Conservation (phyloP, 1,140 invertebrate species). For the Danaus melanippus region DNA sequence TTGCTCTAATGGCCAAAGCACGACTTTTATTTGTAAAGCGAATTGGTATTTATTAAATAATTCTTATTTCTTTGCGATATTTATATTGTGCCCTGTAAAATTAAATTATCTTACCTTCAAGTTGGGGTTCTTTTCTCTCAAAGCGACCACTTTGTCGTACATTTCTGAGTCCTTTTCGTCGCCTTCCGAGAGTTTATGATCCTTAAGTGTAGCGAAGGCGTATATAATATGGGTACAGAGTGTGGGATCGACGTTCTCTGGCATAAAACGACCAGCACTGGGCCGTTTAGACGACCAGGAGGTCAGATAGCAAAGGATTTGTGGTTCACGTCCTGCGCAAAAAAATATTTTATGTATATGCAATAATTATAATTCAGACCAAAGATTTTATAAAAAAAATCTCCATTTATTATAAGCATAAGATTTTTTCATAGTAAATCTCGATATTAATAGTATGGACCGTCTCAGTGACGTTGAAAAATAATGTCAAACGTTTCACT, state of each 20-base stretch:
- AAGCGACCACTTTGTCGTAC: conserved; percentile 85
- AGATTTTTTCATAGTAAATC: no score
- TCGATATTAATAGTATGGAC: no score
- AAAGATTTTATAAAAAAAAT: no score
- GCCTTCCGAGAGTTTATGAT: conserved; percentile 83
- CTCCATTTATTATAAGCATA: no score
- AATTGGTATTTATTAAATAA: no score
- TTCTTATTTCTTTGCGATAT: no score
- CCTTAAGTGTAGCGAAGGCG: conserved; percentile 91
- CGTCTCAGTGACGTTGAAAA: no score
- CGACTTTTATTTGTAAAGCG: no score
- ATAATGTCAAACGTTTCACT: no score
- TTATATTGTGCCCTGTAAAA: not conserved
- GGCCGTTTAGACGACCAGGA: conserved; percentile 94
- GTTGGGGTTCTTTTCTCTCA: conserved; percentile 92
- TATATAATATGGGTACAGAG: conserved; percentile 95
- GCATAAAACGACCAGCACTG: conserved; percentile 87
- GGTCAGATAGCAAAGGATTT: conserved; percentile 94
- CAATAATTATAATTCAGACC: not conserved
- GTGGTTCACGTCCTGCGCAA: conserved; percentile 80
- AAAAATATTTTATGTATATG: conserved; percentile 1
- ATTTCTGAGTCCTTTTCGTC: conserved; percentile 87
- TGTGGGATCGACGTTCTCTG: conserved; percentile 88
- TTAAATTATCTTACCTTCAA: conserved; percentile 77
- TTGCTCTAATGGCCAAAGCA: no score